A percentile compares a stretch with the other conserved stretches of the same genome.
Conservation (phyloP, 2,797 vertebrate genomes). For the Rhynchonycteris naso region DNA sequence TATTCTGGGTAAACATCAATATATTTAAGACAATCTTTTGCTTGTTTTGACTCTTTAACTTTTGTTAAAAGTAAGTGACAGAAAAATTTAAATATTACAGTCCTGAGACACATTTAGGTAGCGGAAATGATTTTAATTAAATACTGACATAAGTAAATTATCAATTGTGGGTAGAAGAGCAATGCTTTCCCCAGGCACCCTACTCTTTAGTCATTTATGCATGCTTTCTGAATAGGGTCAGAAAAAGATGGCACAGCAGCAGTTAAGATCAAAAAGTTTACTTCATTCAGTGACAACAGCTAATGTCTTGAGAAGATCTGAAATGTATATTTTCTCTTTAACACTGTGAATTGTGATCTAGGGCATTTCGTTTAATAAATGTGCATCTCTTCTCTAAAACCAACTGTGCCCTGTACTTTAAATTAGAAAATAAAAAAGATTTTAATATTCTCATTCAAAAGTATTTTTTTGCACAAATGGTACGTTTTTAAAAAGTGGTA, state of each 20-base stretch:
- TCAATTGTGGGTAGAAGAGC: rapidly evolving
- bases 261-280: not conserved
- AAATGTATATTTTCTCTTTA: not conserved
- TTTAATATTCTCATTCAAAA: conserved; percentile 9
- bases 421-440: not conserved
- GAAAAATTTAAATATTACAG: not conserved
- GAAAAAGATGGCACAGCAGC: not conserved
- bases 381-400: not conserved
- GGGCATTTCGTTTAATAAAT: not conserved
- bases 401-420: not conserved
- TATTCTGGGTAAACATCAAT: not conserved
- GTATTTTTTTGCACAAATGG: not conserved
- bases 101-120: not conserved
- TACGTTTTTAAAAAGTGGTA: not conserved
- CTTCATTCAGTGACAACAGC: not conserved
- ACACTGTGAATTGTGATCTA: not conserved
- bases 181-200: not conserved
- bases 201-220: rapidly evolving
- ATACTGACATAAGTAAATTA: not conserved
- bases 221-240: not conserved
- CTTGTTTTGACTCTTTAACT: not conserved
- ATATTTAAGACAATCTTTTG: not conserved
- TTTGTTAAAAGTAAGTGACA: not conserved
- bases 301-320: not conserved
- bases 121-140: not conserved